A percentile compares a stretch with the other conserved stretches of the same genome.
Evolutionary conservation across 2,113 vertebrate genomes (phyloP).

Genomic region (Oreochromis spilurus): DNA sequence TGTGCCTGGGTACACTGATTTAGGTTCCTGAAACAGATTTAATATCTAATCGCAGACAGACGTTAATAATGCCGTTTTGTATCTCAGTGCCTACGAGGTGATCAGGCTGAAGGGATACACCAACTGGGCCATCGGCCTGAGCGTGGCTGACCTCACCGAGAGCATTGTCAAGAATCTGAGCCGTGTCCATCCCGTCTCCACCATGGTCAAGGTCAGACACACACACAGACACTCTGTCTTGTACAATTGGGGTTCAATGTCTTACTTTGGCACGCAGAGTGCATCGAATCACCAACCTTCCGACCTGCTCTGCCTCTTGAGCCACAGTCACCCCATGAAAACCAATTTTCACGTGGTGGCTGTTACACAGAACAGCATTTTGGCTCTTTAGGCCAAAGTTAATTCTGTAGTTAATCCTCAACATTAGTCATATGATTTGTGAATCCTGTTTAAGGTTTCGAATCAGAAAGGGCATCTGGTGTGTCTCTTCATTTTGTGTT

Average conservation of each 20-base stretch:
- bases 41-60: not conserved
- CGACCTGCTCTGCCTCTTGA: not conserved
- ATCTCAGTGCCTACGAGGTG: slow-evolving; percentile 89
- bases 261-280: not conserved
- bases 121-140: slow-evolving; percentile 98
- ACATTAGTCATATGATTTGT: not conserved
- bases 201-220: slow-evolving; percentile 63
- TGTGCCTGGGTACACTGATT: not conserved
- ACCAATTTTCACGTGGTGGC: not conserved
- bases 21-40: not conserved
- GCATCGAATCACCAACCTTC: not conserved
- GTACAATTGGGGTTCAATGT: not conserved
- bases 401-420: not conserved
- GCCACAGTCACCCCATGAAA: not conserved
- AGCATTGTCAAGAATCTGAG: slow-evolving; percentile 81
- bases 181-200: slow-evolving; percentile 62
- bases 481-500: not conserved
- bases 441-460: not conserved
- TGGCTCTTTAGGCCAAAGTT: not conserved
- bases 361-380: not conserved
- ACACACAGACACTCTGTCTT: not conserved
- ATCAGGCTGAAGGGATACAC: slow-evolving; percentile 97
- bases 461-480: not conserved
- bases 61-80: not conserved
- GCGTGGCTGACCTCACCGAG: slow-evolving; percentile 91